These are phyloP conservation scores for Australoheros facetus DNA, from an alignment of 2,797 vertebrate genomes.

Conservation along the genomic window DNA sequence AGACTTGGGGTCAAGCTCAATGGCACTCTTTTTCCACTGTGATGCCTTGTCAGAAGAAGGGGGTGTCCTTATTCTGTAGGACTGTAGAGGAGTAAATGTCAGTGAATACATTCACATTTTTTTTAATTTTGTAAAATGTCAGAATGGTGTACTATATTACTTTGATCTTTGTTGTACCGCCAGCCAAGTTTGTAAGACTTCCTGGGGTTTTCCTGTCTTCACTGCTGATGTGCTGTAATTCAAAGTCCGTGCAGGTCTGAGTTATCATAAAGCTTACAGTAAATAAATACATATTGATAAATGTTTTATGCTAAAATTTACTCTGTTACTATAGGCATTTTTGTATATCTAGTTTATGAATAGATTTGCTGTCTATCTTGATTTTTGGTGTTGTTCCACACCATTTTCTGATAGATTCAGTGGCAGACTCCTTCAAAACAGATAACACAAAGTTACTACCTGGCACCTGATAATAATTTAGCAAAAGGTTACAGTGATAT, in stretches of 20 bases:
- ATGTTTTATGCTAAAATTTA: neutral
- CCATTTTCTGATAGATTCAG: slow-evolving; percentile 19
- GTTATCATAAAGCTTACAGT: neutral
- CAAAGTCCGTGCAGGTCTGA: slow-evolving; percentile 19
- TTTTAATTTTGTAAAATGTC: slow-evolving; percentile 33
- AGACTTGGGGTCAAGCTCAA: slow-evolving; percentile 87
- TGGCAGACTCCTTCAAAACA: slow-evolving; percentile 34
- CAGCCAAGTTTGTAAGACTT: slow-evolving; percentile 34
- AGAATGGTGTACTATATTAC: slow-evolving; percentile 55
- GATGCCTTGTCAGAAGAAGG: slow-evolving; percentile 71
- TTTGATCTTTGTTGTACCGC: slow-evolving; percentile 70
- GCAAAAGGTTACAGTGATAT: neutral
- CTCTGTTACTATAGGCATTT: neutral
- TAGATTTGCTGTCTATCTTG: slow-evolving; percentile 66
- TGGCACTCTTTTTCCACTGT: slow-evolving; percentile 74
- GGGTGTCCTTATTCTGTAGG: slow-evolving; percentile 88
- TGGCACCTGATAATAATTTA: neutral
- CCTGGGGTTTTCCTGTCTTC: slow-evolving; percentile 50
- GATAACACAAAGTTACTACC: neutral
- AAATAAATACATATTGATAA: neutral
- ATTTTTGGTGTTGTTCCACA: slow-evolving; percentile 44
- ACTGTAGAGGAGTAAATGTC: slow-evolving; percentile 72
- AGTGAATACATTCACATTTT: slow-evolving; percentile 13
- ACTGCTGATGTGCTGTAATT: slow-evolving; percentile 44
- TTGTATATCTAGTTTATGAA: neutral